Evolutionary conservation across 2,113 vertebrate genomes (phyloP), one percentile per base, ranked within the genome.

Genomic region (Lontra canadensis): DNA sequence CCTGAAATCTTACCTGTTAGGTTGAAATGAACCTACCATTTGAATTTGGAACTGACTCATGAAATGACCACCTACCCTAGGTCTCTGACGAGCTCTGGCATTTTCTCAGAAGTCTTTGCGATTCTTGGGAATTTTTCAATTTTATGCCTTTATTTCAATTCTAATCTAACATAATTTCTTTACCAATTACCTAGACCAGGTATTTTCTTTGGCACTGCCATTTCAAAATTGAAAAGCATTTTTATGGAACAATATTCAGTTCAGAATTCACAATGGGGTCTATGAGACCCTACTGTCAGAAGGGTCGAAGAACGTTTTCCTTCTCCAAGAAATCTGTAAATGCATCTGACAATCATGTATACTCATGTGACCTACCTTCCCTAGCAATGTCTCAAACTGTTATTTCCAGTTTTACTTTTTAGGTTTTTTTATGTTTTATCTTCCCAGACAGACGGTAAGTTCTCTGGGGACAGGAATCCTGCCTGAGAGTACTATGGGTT

Each of bases 301-400:
- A 57, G 12, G 26, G 6, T 52, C 26, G 25, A 74, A 92, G 63
- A 63, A 63, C 7, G 57, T 21, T 7, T 83, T 73, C 47, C 82
- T 90, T 95, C 73, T 90, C 21, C 80, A 91, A 36, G 59, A 83
- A 80, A 88, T 44, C 61, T 67, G 7, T 52, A 83, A 93, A 85
- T 65, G 26, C 12, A 78, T 49, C 26, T 78, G 52, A 61, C 18
- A 57, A n/a, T 52, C 65, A 69, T 1, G 11, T 61, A 15, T 23
- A 26, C 17, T 47, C n/a, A 31, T 3, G 20, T 55, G 44, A 63
- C 6, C 26, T 39, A 26, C 61, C 31, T 90, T 85, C 42, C 65
- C 17, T 79, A 49, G 10, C 65, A 20, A 29, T 65, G 36, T 63
- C 78, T 69, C 79, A n/a, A 71, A 78, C 52, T 87, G 44, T 25